Base-by-base conservation (phyloP, 2,113 vertebrate genomes). In the Equus quagga region DNA sequence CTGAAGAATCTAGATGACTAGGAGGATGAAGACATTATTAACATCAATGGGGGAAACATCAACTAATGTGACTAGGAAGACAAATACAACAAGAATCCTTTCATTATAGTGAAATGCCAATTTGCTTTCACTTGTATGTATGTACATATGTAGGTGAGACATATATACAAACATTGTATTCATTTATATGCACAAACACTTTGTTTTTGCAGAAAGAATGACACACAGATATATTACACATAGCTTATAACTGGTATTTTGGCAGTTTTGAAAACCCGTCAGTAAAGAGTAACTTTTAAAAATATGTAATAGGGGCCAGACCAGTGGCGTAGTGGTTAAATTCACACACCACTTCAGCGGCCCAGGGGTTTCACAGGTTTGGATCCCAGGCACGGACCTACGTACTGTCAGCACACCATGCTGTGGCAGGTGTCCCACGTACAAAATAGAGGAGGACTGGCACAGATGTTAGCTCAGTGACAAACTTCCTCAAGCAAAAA, bases 221-320 rank as follows among this genome's bases (percentile, higher is more conserved):
- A 93, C 56, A 67, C 12, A 87, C 8, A 78, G 15, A 85, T 65
- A 85, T 1, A 94, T 72, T 88, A 78, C 21, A 86, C 6, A 79
- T 14, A 73, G 8, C 18, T 92, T 81, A 90, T 62, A 88, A 97
- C 8, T 58, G 18, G 4, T 64, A 75, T 64, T 28, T 36, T 96
- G 24, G 31, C 24, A 97, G 6, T 70, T 93, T 67, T 86, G 67
- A 91, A 91, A 93, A 96, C 10, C 28, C 84, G 18, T 82, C 79
- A 96, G 31, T 80, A 91, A 96, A 95, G 54, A 64, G 72, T 44
- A 41, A 81, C n/a, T 46, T 91, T 95, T 81, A 11, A 86, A 97
- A 87, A 62, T 69, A 89, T 31, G 14, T 17, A 89, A 41, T 41
- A 41, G 36, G 36, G 36, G 36, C 36, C 36, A 36, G 36, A 36